Percentiles rank a stretch among this genome's conserved stretches.
phyloP scores from a whole-genome alignment of 2,113 vertebrate genomes.

The Nesospiza acunhae region DNA sequence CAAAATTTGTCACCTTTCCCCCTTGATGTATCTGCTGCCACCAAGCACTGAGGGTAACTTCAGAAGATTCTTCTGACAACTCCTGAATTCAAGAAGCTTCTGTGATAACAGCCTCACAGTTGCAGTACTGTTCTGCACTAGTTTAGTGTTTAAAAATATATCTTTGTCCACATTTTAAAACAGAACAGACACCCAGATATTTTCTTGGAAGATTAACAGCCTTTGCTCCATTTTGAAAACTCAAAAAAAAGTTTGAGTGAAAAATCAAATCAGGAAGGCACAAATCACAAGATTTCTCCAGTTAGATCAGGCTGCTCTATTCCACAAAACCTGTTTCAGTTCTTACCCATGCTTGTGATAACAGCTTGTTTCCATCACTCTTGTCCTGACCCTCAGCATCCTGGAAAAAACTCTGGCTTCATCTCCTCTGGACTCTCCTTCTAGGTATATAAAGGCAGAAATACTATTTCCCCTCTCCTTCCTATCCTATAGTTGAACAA shows the following conservation, averaged over 20 bases:
- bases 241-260: background rate
- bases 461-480: background rate
- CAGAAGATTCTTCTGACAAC: background rate
- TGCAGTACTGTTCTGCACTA: background rate
- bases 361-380: background rate
- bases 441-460: background rate
- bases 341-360: background rate
- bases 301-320: background rate
- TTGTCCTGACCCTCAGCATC: background rate
- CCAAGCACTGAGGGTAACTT: background rate
- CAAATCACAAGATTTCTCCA: rapidly evolving
- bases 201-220: background rate
- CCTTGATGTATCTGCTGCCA: background rate
- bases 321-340: background rate
- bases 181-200: background rate
- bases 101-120: background rate
- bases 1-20: background rate
- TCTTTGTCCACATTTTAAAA: background rate
- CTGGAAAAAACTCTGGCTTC: background rate
- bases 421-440: background rate
- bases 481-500: background rate
- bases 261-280: background rate
- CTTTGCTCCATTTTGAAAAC: background rate
- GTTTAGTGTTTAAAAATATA: background rate
- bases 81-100: background rate